These are phyloP conservation scores for Battus philenor DNA, from an alignment of 1,140 invertebrate genomes.

Conservation along the genomic window DNA sequence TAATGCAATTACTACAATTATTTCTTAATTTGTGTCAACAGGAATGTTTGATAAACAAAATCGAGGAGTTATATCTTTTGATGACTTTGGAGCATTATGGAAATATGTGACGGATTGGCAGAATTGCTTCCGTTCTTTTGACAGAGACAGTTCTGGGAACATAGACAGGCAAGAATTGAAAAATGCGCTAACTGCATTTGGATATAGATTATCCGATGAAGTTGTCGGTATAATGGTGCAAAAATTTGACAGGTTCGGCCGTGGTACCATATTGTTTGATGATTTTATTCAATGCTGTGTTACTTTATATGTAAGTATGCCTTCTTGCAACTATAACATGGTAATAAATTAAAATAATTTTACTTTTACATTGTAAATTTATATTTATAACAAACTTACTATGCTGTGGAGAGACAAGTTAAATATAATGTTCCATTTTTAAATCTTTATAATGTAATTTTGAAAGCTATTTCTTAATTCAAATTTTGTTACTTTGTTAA, in stretches of 20 bases:
- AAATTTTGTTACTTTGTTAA: too few species aligned
- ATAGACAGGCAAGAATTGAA: constrained; percentile 95
- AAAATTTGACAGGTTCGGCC: constrained; percentile 96
- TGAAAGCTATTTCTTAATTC: too few species aligned
- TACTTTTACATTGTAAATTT: too few species aligned
- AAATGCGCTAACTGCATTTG: constrained; percentile 93
- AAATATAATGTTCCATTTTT: too few species aligned
- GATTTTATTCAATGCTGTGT: constrained; percentile 99
- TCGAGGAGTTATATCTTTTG: constrained; percentile 93
- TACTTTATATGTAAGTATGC: constrained; percentile 93
- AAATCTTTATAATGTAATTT: constrained; percentile 35
- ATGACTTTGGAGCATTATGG: constrained; percentile 97
- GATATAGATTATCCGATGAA: constrained; percentile 92
- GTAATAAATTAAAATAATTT: too few species aligned
- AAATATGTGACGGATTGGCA: constrained; percentile 99
- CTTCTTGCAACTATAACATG: too few species aligned
- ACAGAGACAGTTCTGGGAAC: constrained; percentile 96
- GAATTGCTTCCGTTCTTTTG: constrained; percentile 95
- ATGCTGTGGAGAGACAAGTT: too few species aligned
- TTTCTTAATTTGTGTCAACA: too few species aligned
- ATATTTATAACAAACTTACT: too few species aligned
- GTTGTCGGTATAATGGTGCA: constrained; percentile 89
- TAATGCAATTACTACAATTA: too few species aligned
- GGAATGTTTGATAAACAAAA: constrained; percentile 98
- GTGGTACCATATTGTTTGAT: constrained; percentile 95